Base-by-base conservation (phyloP, 2,888 invertebrate genomes). In the Idaea biselata region DNA sequence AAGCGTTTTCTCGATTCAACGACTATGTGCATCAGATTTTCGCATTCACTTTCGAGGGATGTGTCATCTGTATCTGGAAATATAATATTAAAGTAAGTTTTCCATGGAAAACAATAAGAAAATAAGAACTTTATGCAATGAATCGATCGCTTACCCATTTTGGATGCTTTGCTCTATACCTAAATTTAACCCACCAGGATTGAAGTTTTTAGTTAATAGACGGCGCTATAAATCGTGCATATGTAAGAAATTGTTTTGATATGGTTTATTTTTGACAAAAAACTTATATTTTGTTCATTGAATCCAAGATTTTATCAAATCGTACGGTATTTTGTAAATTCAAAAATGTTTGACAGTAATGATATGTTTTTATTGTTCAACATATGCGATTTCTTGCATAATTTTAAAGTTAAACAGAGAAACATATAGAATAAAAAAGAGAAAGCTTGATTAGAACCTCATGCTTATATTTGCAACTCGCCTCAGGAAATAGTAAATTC, bases 1-100 rank as follows among this genome's bases (percentile, higher is more conserved):
- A 85, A 88, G 7, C 78, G 72, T 75, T 86, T 95, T 75, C 92
- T 93, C 63, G 81, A 84, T 80, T 83, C 93, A 8, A 91, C 90
- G 0, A 91, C 90, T 1, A 86, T 73, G 53, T 85, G 87, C 92
- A 92, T 89, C 0, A 91, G 73, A 58, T 88, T 81, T 68, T 91
- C 91, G 64, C 89, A 89, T 76, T 87, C 84, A 1, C 83, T 82
- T 70, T 83, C 85, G 17, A 87, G 65, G 5, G 79, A 67, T 0
- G 79, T 56, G 1, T 84, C 80, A 32, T 80, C 78, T n/a, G 73
- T 54, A 58, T 82, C 87, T 88, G 80, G 57, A 72, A 77, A 61
- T 32, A 61, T 44, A 44, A 44, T 6, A 14, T 14, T 44, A 11
- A 14, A 14, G 8, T 8, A 44, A 44, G 44, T 44, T 44, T 44